Evolutionary conservation across 2,113 vertebrate genomes (phyloP), one percentile per base, ranked within the genome.

Genomic region (Thunnus maccoyii): DNA sequence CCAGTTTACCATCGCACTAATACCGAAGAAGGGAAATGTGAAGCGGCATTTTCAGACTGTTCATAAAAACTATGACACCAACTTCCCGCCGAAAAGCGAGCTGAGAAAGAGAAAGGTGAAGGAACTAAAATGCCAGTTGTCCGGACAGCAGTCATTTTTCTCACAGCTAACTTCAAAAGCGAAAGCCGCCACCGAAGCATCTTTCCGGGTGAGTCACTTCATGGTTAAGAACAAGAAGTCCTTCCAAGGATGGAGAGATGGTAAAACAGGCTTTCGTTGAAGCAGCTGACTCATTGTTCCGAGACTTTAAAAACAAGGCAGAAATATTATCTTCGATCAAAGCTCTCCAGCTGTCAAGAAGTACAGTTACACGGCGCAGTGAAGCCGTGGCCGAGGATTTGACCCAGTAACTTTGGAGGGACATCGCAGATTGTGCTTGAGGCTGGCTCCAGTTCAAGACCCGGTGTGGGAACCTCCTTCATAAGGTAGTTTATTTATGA

Each of bases 71-170:
- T 64, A 64, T 3, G 4, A 70, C 58, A 54, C 17, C 1, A 13
- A 60, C 46, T 72, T 80, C 1, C 58, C 25, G 0, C 54, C 3
- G 2, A 71, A 76, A 71, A 79, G 71, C 1, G 1, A 76, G 13
- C 78, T 77, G 61, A 72, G 67, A 72, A 81, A 66, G 60, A 76
- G 47, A 72, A 85, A 85, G 61, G 61, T 72, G 50, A 47, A 25
- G 30, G 36, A 60, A 64, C 57, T 76, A 54, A 77, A 67, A 75
- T 72, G 46, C 7, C 52, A 83, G 46, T 56, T 66, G 61, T 72
- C 51, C 0, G 27, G 60, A 72, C 77, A 72, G 50, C 25, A 72
- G 77, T 32, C 61, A 25, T 72, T 72, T 65, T 80, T 80, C 60
- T 16, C 52, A 41, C 32, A 65, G 17, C 25, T 5, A 0, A 76